Percentiles rank a stretch among this genome's conserved stretches.
These are phyloP conservation scores for Gonocerus acuteangulatus DNA, from an alignment of 2,888 invertebrate genomes.

Conservation along the genomic window DNA sequence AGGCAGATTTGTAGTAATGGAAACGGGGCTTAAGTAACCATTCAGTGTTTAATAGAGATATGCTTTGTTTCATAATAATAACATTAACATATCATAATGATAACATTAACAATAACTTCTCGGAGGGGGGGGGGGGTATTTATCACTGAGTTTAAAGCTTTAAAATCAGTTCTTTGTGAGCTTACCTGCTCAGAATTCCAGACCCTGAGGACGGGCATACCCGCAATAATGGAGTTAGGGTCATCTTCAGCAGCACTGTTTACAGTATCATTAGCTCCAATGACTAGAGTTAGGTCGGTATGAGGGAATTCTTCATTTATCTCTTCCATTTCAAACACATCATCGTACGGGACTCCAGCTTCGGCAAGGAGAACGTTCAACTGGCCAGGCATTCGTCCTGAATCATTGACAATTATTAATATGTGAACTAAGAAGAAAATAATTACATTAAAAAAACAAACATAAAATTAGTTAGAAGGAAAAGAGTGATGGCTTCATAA, in stretches of 20 bases:
- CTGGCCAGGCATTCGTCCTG: slow-evolving; percentile 87
- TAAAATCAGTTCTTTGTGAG: no score
- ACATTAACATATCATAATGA: no score
- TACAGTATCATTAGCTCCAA: slow-evolving; percentile 85
- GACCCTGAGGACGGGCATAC: slow-evolving; percentile 84
- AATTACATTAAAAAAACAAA: background rate
- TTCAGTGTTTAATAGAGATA: no score
- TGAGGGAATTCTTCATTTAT: slow-evolving; percentile 79
- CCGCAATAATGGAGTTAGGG: slow-evolving; percentile 83
- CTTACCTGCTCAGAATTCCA: slow-evolving; percentile 78
- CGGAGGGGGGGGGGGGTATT: no score
- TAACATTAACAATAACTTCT: no score
- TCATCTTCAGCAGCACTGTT: slow-evolving; percentile 86
- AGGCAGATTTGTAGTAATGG: no score
- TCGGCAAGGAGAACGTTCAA: slow-evolving; percentile 84
- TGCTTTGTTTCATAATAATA: no score
- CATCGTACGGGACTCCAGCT: slow-evolving; percentile 87
- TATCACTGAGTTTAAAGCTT: no score
- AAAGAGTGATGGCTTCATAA: no score
- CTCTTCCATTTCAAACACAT: slow-evolving; percentile 86
- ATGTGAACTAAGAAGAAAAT: background rate
- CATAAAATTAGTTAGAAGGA: no score
- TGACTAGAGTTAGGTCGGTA: slow-evolving; percentile 76
- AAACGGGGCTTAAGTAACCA: no score
- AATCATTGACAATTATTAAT: slow-evolving; percentile 9